phyloP scores from a whole-genome alignment of 2,797 vertebrate genomes.

The Anolis apletophallus region DNA sequence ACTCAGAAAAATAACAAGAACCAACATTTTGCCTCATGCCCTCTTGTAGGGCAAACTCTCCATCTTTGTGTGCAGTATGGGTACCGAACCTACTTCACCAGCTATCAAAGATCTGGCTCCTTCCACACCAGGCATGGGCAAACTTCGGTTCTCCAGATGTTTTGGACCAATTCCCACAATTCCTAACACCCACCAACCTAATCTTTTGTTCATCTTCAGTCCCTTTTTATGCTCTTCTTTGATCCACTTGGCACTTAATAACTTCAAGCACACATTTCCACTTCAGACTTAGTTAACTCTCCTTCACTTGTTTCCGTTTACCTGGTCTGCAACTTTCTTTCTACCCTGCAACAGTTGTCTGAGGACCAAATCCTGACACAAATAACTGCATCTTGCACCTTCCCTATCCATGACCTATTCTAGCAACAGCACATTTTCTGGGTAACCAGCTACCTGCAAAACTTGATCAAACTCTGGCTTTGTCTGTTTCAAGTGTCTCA shows the following conservation, averaged over 20 bases:
- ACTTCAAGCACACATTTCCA: not conserved
- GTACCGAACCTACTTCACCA: no score
- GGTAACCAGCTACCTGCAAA: slow-evolving; percentile 84
- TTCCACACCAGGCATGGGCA: no score
- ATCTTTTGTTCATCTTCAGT: not conserved
- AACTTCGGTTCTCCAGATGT: no score
- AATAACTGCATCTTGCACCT: not conserved
- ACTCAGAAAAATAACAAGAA: not conserved
- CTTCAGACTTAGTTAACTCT: not conserved
- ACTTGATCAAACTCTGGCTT: slow-evolving; percentile 95
- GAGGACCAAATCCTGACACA: not conserved
- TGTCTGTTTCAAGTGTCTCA: slow-evolving; percentile 94
- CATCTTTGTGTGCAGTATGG: no score
- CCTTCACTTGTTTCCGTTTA: not conserved
- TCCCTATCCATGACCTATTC: no score
- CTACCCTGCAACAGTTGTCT: not conserved
- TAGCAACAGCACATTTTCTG: not conserved
- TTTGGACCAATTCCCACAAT: no score
- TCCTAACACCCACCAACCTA: not conserved
- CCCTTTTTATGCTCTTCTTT: not conserved
- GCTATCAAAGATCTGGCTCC: not conserved
- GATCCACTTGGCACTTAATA: not conserved
- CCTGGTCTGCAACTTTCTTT: not conserved
- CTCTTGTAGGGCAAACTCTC: no score
- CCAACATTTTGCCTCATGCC: no score